phyloP scores from a whole-genome alignment of 2,797 vertebrate genomes.

The Lophotriccus pileatus region DNA sequence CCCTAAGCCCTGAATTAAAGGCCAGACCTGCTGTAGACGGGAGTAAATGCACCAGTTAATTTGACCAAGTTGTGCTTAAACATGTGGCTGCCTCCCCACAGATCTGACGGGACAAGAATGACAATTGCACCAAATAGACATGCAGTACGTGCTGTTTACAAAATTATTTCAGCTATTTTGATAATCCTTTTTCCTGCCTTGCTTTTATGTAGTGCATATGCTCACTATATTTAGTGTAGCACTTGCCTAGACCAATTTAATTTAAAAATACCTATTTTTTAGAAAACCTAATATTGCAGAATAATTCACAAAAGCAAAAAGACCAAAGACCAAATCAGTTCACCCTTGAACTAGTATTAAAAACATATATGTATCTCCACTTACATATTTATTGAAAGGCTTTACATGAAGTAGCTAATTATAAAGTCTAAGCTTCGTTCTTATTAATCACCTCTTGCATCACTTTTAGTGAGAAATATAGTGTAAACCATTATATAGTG shows the following conservation, averaged over 20 bases:
- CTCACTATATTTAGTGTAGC: slow-evolving; percentile 14
- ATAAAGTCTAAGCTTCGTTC: neutral
- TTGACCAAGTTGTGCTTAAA: neutral
- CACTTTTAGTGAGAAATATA: neutral
- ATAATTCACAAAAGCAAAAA: slow-evolving; percentile 12
- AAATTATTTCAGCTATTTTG: slow-evolving; percentile 30
- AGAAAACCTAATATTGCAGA: neutral
- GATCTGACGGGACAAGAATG: neutral
- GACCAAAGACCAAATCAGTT: slow-evolving; percentile 20
- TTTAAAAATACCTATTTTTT: neutral
- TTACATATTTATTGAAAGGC: slow-evolving; percentile 4
- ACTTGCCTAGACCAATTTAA: neutral
- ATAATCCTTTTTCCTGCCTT: slow-evolving; percentile 11
- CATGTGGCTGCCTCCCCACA: neutral
- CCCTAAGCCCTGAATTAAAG: neutral
- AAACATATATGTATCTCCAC: neutral
- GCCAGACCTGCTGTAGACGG: neutral
- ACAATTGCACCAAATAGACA: neutral
- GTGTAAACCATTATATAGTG: neutral
- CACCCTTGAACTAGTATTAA: neutral
- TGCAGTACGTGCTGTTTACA: neutral
- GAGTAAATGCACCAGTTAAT: neutral
- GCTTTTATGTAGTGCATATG: neutral
- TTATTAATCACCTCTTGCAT: neutral
- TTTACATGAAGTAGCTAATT: neutral